Evolutionary conservation across 1,140 invertebrate genomes (phyloP).

Genomic region (Monomorium pharaonis): DNA sequence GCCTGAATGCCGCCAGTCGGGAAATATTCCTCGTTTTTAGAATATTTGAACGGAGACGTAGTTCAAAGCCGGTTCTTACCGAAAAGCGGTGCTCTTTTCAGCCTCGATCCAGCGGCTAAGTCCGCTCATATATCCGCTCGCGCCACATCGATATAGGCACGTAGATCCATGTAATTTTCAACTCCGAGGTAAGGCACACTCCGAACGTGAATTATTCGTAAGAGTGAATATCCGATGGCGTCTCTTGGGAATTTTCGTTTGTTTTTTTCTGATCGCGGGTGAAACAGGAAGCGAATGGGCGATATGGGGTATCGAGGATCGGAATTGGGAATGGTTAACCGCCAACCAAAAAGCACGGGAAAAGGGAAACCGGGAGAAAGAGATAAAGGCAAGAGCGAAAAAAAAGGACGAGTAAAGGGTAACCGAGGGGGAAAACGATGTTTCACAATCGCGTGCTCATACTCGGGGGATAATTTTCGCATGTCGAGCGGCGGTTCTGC

Average conservation of each 20-base stretch:
- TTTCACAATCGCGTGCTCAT: slow-evolving; percentile 76
- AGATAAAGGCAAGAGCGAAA: neutral
- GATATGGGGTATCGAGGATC: slow-evolving; percentile 57
- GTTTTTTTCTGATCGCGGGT: slow-evolving; percentile 31
- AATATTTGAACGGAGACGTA: neutral
- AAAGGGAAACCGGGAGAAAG: neutral
- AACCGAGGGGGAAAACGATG: slow-evolving; percentile 47
- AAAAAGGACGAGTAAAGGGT: slow-evolving; percentile 18
- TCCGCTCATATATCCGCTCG: slow-evolving; percentile 38
- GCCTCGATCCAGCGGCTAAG: neutral
- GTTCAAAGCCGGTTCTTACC: slow-evolving; percentile 20
- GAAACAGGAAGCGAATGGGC: slow-evolving; percentile 24
- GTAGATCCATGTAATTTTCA: slow-evolving; percentile 28
- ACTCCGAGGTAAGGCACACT: neutral
- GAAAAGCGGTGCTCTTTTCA: slow-evolving; percentile 2
- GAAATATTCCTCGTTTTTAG: neutral
- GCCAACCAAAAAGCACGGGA: neutral
- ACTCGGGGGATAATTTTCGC: slow-evolving; percentile 78
- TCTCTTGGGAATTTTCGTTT: neutral
- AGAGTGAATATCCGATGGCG: too few relatives aligned
- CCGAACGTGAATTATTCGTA: slow-evolving; percentile 40
- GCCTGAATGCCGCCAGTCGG: neutral
- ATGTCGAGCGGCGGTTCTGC: slow-evolving; percentile 72
- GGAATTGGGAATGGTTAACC: slow-evolving; percentile 56
- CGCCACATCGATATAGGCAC: neutral